A percentile compares a stretch with the other conserved stretches of the same genome.
These are phyloP conservation scores for Polydesmus complanatus DNA, from an alignment of 2,888 invertebrate genomes.

Conservation along the genomic window DNA sequence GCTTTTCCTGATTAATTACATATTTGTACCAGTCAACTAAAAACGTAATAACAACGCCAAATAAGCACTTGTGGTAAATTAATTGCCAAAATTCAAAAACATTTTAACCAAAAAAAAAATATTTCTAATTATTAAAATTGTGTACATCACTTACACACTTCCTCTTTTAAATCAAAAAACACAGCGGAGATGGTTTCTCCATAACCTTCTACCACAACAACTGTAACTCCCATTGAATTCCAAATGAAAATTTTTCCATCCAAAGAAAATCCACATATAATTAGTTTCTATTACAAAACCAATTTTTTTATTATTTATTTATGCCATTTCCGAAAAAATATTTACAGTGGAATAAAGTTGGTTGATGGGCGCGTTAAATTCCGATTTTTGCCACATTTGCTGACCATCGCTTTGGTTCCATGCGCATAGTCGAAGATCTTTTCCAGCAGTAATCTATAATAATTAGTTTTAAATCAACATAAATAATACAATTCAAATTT, in stretches of 20 bases:
- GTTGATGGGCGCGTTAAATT: conserved; percentile 6
- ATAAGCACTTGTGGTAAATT: neutral
- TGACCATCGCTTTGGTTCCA: conserved; percentile 3
- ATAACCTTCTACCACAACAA: neutral
- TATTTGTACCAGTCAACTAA: conserved; percentile 5
- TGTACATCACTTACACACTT: neutral
- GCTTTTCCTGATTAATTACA: neutral
- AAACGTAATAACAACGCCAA: neutral
- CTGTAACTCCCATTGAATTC: neutral
- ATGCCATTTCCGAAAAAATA: too few relatives aligned
- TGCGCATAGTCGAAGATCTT: neutral
- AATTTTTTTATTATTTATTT: too few relatives aligned
- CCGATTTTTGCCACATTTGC: neutral
- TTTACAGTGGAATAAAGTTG: neutral
- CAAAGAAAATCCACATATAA: neutral
- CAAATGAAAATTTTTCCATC: neutral
- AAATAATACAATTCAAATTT: too few relatives aligned
- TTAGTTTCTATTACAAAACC: neutral
- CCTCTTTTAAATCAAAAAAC: neutral
- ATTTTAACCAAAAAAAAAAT: neutral
- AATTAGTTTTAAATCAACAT: neutral
- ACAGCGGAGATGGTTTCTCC: neutral
- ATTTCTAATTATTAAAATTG: neutral
- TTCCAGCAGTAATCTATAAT: conserved; percentile 3
- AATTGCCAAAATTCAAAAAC: neutral